Percentiles rank a stretch among this genome's conserved stretches.
Evolutionary conservation across 2,888 invertebrate genomes (phyloP).

Genomic region (Gastrophysa polygoni): DNA sequence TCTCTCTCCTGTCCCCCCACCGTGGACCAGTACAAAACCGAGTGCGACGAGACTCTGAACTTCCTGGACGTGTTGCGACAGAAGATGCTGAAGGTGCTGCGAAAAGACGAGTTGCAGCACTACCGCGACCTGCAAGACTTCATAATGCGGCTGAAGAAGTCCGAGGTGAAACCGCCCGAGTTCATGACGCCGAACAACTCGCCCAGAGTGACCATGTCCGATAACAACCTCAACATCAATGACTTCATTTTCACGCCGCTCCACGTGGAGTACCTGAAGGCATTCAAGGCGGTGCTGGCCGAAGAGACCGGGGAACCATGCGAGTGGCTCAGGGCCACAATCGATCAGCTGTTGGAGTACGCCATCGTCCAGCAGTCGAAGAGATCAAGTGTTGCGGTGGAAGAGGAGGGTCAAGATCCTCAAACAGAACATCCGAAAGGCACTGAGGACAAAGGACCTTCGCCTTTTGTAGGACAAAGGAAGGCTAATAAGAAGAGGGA

Average conservation of each 20-base stretch:
- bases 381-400: background rate
- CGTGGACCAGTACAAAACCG: background rate
- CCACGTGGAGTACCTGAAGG: conserved; percentile 37
- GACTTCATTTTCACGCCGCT: conserved; percentile 28
- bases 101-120: background rate
- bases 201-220: background rate
- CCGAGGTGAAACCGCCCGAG: conserved; percentile 11
- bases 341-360: conserved; percentile 17
- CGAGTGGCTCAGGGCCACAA: conserved; percentile 26
- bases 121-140: background rate
- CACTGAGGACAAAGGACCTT: background rate
- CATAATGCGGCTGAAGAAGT: conserved; percentile 8
- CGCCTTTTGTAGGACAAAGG: background rate
- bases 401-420: no score
- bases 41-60: background rate
- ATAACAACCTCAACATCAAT: background rate
- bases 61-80: background rate
- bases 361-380: conserved; percentile 1
- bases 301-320: conserved; percentile 31
- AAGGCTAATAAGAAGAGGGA: background rate
- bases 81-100: background rate
- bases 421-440: no score
- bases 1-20: no score
- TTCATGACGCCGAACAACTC: background rate
- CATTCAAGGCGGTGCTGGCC: conserved; percentile 34